Percentiles rank a stretch among this genome's conserved stretches.
phyloP scores from a whole-genome alignment of 2,113 vertebrate genomes.

The zebrafish (Danio rerio) region DNA sequence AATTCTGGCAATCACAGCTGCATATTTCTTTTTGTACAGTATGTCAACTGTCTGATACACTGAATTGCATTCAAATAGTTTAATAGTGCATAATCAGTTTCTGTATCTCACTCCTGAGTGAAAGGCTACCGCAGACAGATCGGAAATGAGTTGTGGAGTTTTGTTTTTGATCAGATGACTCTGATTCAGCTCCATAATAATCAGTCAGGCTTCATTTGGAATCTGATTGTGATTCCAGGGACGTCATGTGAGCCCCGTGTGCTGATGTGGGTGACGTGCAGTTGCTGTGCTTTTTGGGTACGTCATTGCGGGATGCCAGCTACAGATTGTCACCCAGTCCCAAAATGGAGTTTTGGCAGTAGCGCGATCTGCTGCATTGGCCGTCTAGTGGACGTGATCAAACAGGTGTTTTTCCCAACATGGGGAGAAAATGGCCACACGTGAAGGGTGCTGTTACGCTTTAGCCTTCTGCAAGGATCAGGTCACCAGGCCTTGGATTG shows the following conservation, averaged over 20 bases:
- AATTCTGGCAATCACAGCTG: too few relatives aligned
- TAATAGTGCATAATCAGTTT: neutral
- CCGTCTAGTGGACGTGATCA: conserved; percentile 12
- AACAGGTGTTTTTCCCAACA: conserved; percentile 45
- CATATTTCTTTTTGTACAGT: too few relatives aligned
- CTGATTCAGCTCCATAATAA: neutral
- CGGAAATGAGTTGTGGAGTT: conserved; percentile 9
- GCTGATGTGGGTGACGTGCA: neutral
- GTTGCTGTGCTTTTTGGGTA: neutral
- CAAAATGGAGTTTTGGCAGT: conserved; percentile 47
- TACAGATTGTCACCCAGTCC: conserved; percentile 21
- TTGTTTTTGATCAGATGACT: conserved; percentile 35
- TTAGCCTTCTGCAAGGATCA: neutral
- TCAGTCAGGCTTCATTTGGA: neutral
- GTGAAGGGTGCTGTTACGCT: conserved; percentile 19
- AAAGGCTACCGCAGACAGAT: neutral
- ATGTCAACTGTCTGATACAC: too few relatives aligned
- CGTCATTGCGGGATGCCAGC: neutral
- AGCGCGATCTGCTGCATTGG: conserved; percentile 19
- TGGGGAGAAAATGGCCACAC: neutral
- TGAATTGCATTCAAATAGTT: neutral
- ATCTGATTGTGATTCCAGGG: conserved; percentile 12
- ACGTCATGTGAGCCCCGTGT: conserved; percentile 8
- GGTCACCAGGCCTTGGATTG: neutral
- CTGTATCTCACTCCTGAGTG: neutral